These are phyloP conservation scores for Leptinotarsa tumamoca DNA, from an alignment of 2,888 invertebrate genomes.

Conservation along the genomic window DNA sequence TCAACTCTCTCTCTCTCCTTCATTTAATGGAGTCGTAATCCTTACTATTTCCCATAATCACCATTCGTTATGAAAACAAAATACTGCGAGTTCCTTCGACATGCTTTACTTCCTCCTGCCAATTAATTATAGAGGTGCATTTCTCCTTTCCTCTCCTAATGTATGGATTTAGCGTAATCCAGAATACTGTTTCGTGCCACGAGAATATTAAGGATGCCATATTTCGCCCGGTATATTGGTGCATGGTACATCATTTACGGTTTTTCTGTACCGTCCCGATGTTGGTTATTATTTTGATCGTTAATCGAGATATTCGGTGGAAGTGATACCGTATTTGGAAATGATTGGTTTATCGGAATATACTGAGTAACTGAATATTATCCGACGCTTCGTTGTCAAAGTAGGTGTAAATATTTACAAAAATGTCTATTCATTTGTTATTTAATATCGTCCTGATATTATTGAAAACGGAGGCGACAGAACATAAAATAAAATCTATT, in stretches of 20 bases:
- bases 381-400: too few species aligned
- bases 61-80: neutral
- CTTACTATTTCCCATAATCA: neutral
- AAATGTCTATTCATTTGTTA: too few species aligned
- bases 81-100: conserved; percentile 14
- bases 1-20: too few species aligned
- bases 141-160: conserved; percentile 23
- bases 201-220: conserved; percentile 32
- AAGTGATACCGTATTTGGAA: neutral
- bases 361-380: too few species aligned
- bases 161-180: conserved; percentile 31
- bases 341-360: neutral
- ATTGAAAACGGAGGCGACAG: too few species aligned
- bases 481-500: too few species aligned
- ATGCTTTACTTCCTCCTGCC: neutral
- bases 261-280: conserved; percentile 25
- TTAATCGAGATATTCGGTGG: neutral
- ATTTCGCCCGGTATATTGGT: conserved; percentile 28
- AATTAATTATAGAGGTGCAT: conserved; percentile 27
- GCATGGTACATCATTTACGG: conserved; percentile 43
- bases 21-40: too few species aligned
- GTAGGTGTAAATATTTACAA: too few species aligned
- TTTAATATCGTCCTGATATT: too few species aligned
- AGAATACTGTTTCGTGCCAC: conserved; percentile 31
- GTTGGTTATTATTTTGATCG: conserved; percentile 4